phyloP scores from a whole-genome alignment of 2,797 vertebrate genomes.

The Macroramphosus scolopax region DNA sequence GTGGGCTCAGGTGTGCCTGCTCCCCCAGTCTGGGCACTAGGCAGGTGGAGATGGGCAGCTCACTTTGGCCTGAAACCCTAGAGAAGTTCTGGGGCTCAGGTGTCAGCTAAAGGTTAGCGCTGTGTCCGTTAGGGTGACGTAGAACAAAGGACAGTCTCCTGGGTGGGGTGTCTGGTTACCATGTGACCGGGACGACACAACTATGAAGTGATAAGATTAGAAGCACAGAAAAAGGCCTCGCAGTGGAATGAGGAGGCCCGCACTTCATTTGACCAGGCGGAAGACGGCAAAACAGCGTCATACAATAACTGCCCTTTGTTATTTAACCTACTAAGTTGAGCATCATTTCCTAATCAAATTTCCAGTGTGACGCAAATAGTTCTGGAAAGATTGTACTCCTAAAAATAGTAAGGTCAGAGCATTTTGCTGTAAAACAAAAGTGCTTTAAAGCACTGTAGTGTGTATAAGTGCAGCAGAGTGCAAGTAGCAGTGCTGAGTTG shows the following conservation, averaged over 20 bases:
- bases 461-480: background rate
- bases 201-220: conserved; percentile 49
- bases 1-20: conserved; percentile 70
- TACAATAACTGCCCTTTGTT: conserved; percentile 21
- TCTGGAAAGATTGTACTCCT: conserved; percentile 14
- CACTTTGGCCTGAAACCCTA: conserved; percentile 73
- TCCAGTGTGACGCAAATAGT: conserved; percentile 26
- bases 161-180: conserved; percentile 56
- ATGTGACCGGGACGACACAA: conserved; percentile 38
- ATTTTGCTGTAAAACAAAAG: too few species aligned
- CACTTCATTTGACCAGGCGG: conserved; percentile 4
- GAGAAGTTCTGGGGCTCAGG: conserved; percentile 59
- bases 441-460: conserved; percentile 5
- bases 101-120: conserved; percentile 72
- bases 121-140: conserved; percentile 67
- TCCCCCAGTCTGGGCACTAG: conserved; percentile 47
- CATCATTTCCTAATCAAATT: conserved; percentile 44
- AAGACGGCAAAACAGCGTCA: conserved; percentile 12
- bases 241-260: conserved; percentile 32
- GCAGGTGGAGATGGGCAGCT: conserved; percentile 59
- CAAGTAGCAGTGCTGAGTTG: too few species aligned
- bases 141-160: conserved; percentile 67
- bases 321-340: conserved; percentile 24
- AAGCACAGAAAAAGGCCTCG: conserved; percentile 33
- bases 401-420: conserved; percentile 39